Base-by-base conservation (phyloP, 1,140 invertebrate species). In the Lordiphosa clarofinis region DNA sequence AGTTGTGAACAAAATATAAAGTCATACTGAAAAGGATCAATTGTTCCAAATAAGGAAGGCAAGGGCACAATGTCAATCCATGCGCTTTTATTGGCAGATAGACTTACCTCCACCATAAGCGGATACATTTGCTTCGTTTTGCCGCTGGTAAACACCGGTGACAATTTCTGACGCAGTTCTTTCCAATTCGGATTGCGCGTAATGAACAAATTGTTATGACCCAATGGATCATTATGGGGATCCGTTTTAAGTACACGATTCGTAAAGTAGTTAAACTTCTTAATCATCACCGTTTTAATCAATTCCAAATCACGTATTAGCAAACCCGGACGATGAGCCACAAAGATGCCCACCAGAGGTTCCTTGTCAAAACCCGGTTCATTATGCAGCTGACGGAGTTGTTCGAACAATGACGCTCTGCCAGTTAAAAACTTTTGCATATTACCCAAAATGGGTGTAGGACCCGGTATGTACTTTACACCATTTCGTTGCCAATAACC, bases 111-210 rank as follows among this genome's bases (percentile, higher is more conserved):
- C 9, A 57, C 69, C 56, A 91, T 68, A 0, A 91, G 69, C 11
- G 90, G 89, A 79, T 91, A 91, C 90, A 92, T 92, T 44, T 87
- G 88, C 60, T 91, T 92, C 7, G 92, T 74, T 61, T 91, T 92
- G 1, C 89, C 89, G 5, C 89, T 89, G 0, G 91, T 91, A 49
- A 92, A 92, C 3, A 90, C 89, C 1, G 91, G 91, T 0, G 90
- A 90, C 6, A 92, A 66, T 42, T 91, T 91, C 0, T 82, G 68
- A 3, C 92, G 73, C 1, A 92, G 54, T 8, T 87, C 74, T 43
- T 89, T 92, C 92, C 92, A 93, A 0, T 44, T 33, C 0, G 76
- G 70, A 57, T 67, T 73, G 5, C 73, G 72, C 0, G 57, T 33
- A 11, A 87, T 81, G 28, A 88, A 88, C 0, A 88, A 46, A 48